These are phyloP conservation scores for Lycophotia porphyrea DNA, from an alignment of 2,888 invertebrate species.

Conservation along the genomic window DNA sequence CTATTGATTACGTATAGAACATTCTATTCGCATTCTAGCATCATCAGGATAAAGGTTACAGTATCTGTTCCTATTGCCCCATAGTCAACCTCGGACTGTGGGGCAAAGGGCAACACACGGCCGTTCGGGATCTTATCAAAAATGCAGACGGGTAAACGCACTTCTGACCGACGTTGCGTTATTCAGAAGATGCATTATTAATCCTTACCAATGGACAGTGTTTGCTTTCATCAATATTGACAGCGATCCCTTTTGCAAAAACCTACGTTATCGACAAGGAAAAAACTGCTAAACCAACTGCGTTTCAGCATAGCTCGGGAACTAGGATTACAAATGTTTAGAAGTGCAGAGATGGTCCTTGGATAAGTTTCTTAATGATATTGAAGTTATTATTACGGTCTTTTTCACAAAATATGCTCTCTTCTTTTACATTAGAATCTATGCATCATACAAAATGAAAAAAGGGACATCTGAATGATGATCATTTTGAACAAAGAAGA, in stretches of 20 bases:
- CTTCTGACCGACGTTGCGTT: conserved; percentile 77
- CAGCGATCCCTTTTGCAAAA: conserved; percentile 67
- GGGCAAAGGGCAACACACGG: conserved; percentile 80
- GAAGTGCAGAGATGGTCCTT: background rate
- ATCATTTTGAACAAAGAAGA: conserved; percentile 8
- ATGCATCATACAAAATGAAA: background rate
- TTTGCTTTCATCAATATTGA: conserved; percentile 64
- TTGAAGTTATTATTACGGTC: background rate
- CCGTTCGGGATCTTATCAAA: conserved; percentile 66
- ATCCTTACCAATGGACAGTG: conserved; percentile 65
- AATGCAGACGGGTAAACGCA: conserved; percentile 86
- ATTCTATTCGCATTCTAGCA: conserved; percentile 13
- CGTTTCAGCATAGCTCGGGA: conserved; percentile 11
- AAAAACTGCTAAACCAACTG: conserved; percentile 36
- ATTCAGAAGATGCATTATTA: conserved; percentile 84
- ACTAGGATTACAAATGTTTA: background rate
- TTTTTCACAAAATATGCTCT: background rate
- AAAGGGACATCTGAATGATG: background rate
- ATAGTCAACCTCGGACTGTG: conserved; percentile 53
- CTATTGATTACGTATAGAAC: conserved; percentile 11
- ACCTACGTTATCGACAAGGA: conserved; percentile 44
- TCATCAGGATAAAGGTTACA: background rate
- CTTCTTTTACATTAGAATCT: background rate
- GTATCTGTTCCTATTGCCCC: background rate
- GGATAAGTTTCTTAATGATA: background rate